These are phyloP conservation scores for Volucella inanis DNA, from an alignment of 2,888 invertebrate species.

Conservation along the genomic window DNA sequence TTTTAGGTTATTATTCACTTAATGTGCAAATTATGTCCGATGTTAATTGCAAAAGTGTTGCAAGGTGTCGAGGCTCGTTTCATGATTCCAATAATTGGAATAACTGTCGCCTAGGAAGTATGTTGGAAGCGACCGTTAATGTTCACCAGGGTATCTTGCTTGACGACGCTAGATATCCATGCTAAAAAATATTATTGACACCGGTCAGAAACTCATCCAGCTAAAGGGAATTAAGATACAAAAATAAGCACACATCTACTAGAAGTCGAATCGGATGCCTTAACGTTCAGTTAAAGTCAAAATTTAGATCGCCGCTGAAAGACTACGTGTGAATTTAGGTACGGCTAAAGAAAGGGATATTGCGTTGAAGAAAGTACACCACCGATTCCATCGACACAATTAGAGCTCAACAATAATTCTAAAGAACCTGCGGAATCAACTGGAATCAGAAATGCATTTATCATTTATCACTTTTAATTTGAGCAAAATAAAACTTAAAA, in stretches of 20 bases:
- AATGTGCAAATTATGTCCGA: not conserved
- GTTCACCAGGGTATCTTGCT: constrained; percentile 5
- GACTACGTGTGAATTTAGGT: constrained; percentile 9
- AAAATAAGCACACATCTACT: constrained; percentile 12
- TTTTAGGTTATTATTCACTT: not conserved
- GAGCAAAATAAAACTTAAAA: too few relatives aligned
- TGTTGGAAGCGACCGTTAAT: not conserved
- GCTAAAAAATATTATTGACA: constrained; percentile 20
- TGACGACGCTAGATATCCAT: constrained; percentile 21
- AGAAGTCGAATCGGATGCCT: constrained; percentile 31
- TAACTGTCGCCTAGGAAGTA: not conserved
- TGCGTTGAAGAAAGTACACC: too few relatives aligned
- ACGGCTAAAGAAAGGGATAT: constrained; percentile 6
- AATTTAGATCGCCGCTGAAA: constrained; percentile 11
- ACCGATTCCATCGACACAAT: too few relatives aligned
- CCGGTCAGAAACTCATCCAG: constrained; percentile 22
- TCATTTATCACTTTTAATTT: too few relatives aligned
- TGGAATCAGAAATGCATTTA: too few relatives aligned
- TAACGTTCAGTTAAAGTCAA: constrained; percentile 30
- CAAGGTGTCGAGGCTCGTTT: not conserved
- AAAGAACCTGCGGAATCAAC: too few relatives aligned
- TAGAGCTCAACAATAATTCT: too few relatives aligned
- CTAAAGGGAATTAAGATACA: not conserved
- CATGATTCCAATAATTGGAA: constrained; percentile 16
- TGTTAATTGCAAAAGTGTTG: constrained; percentile 3